Conservation (phyloP, 2,113 vertebrate genomes). For the Oncorhynchus keta region DNA sequence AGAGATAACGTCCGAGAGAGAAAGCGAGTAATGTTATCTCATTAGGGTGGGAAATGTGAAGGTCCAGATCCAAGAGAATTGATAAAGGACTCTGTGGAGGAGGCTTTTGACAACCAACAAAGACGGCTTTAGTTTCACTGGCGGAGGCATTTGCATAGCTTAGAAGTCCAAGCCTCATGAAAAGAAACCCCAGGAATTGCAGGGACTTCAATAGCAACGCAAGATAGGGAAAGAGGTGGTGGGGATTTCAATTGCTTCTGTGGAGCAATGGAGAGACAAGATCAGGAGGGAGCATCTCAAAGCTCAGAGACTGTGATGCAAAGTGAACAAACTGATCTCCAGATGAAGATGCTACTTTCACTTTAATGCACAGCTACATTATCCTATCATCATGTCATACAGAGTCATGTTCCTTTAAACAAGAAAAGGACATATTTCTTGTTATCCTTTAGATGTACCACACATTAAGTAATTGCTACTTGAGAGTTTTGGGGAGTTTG, state of each 20-base stretch:
- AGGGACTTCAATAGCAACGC: constrained; percentile 68
- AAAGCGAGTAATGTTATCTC: constrained; percentile 60
- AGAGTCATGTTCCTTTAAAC: background rate
- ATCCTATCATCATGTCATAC: constrained; percentile 12
- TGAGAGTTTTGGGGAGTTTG: too few relatives aligned
- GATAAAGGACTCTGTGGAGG: constrained; percentile 76
- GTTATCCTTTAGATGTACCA: constrained; percentile 10
- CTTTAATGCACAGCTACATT: constrained; percentile 16
- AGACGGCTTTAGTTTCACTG: constrained; percentile 78
- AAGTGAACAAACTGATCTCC: constrained; percentile 38
- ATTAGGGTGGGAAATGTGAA: constrained; percentile 75
- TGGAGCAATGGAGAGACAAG: constrained; percentile 47
- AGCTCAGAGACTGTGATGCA: constrained; percentile 59
- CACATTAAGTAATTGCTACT: too few relatives aligned
- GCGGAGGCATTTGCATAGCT: constrained; percentile 80
- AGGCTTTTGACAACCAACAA: constrained; percentile 76
- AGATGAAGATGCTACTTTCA: constrained; percentile 39
- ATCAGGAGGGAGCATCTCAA: constrained; percentile 55
- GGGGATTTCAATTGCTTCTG: constrained; percentile 44
- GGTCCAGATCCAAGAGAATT: constrained; percentile 73
- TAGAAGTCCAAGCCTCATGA: constrained; percentile 76
- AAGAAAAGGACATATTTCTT: constrained; percentile 12
- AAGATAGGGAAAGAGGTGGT: constrained; percentile 30
- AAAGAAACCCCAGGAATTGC: constrained; percentile 72
- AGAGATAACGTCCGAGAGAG: background rate